Evolutionary conservation across 2,888 invertebrate species (phyloP), one percentile per base, ranked within the genome.

Genomic region (Hypercompe scribonia): DNA sequence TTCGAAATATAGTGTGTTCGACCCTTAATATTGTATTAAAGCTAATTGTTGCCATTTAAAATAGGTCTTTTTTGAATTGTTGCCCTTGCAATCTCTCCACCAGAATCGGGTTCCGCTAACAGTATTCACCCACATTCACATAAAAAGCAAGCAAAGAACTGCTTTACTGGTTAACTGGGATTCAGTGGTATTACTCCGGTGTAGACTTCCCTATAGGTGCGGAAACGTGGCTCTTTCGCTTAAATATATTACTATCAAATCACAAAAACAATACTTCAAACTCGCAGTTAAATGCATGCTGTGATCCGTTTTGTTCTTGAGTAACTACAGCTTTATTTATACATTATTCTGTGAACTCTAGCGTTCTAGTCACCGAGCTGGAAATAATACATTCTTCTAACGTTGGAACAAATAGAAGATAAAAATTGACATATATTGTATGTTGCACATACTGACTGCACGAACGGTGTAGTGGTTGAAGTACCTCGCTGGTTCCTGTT

Each of bases 351-450:
- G 71, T 75, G 81, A 85, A 84, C 73, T 71, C 74, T 69, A 31
- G 18, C 74, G 79, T 78, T 84, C 82, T 84, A 84, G 82, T 85
- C 84, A 84, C 39, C 70, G 21, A 54, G 65, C 81, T 72, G 73
- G 69, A 82, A 84, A 84, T 84, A 84, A 82, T 78, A 80, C 82
- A 78, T 72, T 76, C 80, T 81, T 70, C 76, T 63, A 68, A 68
- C 42, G 66, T 46, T 42, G 33, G 28, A 76, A 78, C 80, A 78
- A 78, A 78, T 80, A 36, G 68, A 58, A 36, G 34, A 68, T 50
- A 61, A 33, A 8, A 42, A 7, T 7, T 18, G 3, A 3, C 31
- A 61, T 31, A 31, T 15, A 18, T 13, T 31, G 18, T 31, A n/a
- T n/a, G n/a, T n/a, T n/a, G n/a, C n/a, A n/a, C n/a, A n/a, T n/a